phyloP scores from a whole-genome alignment of 2,888 invertebrate genomes.

The Macrosiphum euphorbiae region DNA sequence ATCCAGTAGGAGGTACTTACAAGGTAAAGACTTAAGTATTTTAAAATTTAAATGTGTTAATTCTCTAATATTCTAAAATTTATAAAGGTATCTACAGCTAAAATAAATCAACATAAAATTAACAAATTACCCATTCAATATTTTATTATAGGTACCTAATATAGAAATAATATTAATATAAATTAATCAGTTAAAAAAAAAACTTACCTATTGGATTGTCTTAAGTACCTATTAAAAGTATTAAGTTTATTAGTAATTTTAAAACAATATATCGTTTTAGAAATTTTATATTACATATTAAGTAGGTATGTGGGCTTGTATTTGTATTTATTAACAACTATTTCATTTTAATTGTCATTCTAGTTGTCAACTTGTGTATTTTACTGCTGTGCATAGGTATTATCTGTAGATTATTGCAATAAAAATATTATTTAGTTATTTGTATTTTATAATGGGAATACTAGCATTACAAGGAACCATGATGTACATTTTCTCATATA shows the following conservation, averaged over 20 bases:
- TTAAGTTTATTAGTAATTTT: not conserved
- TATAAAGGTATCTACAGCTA: not conserved
- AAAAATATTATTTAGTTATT: not conserved
- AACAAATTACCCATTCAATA: not conserved
- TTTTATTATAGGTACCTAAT: not conserved
- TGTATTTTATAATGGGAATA: no score
- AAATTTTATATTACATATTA: not conserved
- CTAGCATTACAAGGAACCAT: no score
- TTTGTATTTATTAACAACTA: not conserved
- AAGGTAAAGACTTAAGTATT: not conserved
- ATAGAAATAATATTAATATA: not conserved
- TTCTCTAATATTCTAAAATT: no score
- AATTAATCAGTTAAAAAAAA: not conserved
- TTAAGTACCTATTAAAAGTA: not conserved
- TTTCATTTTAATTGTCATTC: not conserved
- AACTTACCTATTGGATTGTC: not conserved
- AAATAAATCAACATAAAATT: not conserved
- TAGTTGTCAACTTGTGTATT: not conserved
- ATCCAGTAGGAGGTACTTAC: not conserved
- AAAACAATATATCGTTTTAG: not conserved
- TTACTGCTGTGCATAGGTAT: not conserved
- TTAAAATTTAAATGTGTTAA: not conserved
- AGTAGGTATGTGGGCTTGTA: not conserved
- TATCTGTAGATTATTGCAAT: not conserved
- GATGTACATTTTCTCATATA: no score